These are phyloP conservation scores for Heterochromis multidens DNA, from an alignment of 2,113 vertebrate genomes.

Conservation along the genomic window DNA sequence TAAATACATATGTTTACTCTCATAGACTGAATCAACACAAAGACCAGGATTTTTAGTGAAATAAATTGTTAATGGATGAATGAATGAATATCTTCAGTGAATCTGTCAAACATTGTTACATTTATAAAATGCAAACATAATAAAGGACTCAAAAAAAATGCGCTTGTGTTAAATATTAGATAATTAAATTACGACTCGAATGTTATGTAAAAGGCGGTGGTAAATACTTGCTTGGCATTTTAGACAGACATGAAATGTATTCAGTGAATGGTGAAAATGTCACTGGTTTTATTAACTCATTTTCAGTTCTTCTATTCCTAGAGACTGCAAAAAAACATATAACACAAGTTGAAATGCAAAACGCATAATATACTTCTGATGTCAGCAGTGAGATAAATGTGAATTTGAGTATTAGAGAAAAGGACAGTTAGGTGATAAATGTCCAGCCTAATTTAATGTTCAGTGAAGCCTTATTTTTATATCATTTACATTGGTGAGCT, in stretches of 20 bases:
- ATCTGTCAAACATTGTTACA: constrained; percentile 28
- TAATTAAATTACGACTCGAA: neutral
- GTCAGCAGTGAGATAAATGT: neutral
- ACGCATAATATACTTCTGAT: constrained; percentile 21
- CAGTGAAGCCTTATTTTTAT: neutral
- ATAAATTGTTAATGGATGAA: neutral
- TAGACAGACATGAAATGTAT: constrained; percentile 21
- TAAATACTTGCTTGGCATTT: constrained; percentile 46
- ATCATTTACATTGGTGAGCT: neutral
- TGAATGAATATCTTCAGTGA: constrained; percentile 19
- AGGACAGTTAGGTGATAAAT: neutral
- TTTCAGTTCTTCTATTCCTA: constrained; percentile 46
- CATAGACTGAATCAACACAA: constrained; percentile 20
- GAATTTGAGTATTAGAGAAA: neutral
- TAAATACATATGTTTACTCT: constrained; percentile 62
- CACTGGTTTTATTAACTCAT: constrained; percentile 58
- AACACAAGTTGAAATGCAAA: constrained; percentile 33
- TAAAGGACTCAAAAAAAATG: neutral
- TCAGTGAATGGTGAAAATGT: constrained; percentile 71
- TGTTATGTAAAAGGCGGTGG: constrained; percentile 6
- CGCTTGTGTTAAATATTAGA: neutral
- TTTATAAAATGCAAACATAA: neutral
- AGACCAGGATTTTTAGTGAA: neutral
- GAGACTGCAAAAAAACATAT: constrained; percentile 22
- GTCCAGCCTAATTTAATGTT: neutral